Base-by-base conservation (phyloP, 2,113 vertebrate species). In the Daubentonia madagascariensis region DNA sequence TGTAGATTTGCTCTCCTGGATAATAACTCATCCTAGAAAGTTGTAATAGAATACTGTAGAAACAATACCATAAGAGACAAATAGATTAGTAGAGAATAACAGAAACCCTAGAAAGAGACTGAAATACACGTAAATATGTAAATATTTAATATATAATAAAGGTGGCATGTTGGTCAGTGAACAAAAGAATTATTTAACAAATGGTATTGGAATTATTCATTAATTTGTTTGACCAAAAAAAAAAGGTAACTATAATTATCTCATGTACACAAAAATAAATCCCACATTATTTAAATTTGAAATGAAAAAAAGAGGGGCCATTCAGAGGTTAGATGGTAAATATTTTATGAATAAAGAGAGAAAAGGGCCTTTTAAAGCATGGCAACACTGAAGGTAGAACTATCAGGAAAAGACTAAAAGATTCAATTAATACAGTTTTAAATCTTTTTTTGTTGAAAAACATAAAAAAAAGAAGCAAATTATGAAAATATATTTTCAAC, bases 401-500 rank as follows among this genome's bases (percentile, higher is more conserved):
- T 30, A 70, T 57, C n/a, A 61, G 52, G 52, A 37, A 73, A 59
- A 72, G 45, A 40, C 7, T 8, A 32, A 54, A 68, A 45, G 45
- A 73, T 40, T 54, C 17, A 91, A 37, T 68, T 20, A 52, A 52
- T 73, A 43, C 50, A n/a, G 57, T 45, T 70, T 48, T 79, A 73
- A 79, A 67, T 72, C 35, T 72, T 85, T 45, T 73, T 61, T 35
- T 14, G 22, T 40, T 68, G 22, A 52, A 85, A 95, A 95, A 68
- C 10, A 85, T 18, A 73, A 37, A 85, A 75, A 89, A 48, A 84
- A 81, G 35, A 84, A 76, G 13, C 4, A 89, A 72, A 85, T 48
- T 79, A 59, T 73, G 28, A 91, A 81, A 87, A 85, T 78, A 96
- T 20, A n/a, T 90, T 63, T 96, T 11, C 10, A 63, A 94, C 59